These are phyloP conservation scores for Macroglossus sobrinus DNA, from an alignment of 2,113 vertebrate species.

Conservation along the genomic window DNA sequence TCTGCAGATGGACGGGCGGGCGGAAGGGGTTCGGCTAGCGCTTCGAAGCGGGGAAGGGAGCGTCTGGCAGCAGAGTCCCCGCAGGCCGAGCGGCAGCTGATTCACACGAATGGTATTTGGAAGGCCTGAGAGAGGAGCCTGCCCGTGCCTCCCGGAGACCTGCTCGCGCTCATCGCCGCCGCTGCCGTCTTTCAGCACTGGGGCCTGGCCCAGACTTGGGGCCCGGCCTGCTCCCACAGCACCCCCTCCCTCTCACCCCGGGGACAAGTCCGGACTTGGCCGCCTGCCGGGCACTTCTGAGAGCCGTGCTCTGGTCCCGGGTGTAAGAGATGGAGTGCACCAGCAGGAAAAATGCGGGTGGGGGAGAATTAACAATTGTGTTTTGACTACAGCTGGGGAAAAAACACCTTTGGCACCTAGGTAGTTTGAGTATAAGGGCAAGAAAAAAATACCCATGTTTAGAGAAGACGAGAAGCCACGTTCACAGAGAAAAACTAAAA, in stretches of 20 bases:
- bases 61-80: conserved; percentile 43
- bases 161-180: conserved; percentile 44
- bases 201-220: conserved; percentile 74
- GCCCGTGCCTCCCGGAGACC: conserved; percentile 58
- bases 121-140: conserved; percentile 25
- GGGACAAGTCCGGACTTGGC: conserved; percentile 12
- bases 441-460: not conserved
- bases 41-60: not conserved
- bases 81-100: conserved; percentile 64
- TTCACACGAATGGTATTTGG: conserved; percentile 62
- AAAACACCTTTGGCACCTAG: not conserved
- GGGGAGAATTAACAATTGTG: not conserved
- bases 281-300: not conserved
- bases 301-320: not conserved
- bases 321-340: not conserved
- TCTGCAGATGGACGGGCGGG: conserved; percentile 26
- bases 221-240: not conserved
- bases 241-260: conserved; percentile 60
- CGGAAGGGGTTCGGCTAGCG: not conserved
- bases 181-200: conserved; percentile 68
- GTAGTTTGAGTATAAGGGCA: not conserved
- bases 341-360: not conserved
- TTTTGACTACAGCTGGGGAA: not conserved
- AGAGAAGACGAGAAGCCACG: not conserved
- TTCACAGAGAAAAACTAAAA: not conserved